Conservation (phyloP, 2,888 invertebrate species). For the Ormyrus thymus region DNA sequence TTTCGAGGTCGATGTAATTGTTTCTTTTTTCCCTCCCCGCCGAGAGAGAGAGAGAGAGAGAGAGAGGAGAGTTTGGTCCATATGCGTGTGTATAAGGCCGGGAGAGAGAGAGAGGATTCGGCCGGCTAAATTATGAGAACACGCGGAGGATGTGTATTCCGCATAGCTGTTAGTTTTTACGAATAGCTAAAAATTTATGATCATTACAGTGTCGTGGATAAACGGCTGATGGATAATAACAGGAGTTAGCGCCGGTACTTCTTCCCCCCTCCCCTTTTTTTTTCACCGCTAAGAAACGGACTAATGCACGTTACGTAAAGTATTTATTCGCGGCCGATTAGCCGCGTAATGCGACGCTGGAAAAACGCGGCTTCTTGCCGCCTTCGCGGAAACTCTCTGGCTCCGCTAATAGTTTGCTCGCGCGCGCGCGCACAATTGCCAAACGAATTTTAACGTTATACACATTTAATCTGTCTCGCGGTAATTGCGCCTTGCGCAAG, state of each 20-base stretch:
- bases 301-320: not conserved
- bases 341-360: not conserved
- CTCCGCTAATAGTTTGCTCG: not conserved
- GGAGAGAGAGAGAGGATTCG: not conserved
- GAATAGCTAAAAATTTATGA: constrained; percentile 11
- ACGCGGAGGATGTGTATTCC: not conserved
- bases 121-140: constrained; percentile 9
- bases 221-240: constrained; percentile 14
- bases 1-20: constrained; percentile 16
- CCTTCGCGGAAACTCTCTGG: not conserved
- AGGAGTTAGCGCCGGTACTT: not conserved
- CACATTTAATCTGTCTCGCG: too few relatives aligned
- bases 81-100: too few relatives aligned
- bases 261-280: not conserved
- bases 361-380: not conserved
- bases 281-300: not conserved
- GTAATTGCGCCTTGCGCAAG: too few relatives aligned
- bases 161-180: constrained; percentile 1
- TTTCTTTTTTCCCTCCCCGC: not conserved
- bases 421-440: not conserved
- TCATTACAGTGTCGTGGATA: constrained; percentile 2
- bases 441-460: too few relatives aligned
- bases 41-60: too few relatives aligned
- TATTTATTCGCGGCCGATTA: not conserved
- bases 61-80: too few relatives aligned